A percentile compares a stretch with the other conserved stretches of the same genome.
Conservation (phyloP, 2,797 vertebrate species). For the Pantherophis vulpinus region DNA sequence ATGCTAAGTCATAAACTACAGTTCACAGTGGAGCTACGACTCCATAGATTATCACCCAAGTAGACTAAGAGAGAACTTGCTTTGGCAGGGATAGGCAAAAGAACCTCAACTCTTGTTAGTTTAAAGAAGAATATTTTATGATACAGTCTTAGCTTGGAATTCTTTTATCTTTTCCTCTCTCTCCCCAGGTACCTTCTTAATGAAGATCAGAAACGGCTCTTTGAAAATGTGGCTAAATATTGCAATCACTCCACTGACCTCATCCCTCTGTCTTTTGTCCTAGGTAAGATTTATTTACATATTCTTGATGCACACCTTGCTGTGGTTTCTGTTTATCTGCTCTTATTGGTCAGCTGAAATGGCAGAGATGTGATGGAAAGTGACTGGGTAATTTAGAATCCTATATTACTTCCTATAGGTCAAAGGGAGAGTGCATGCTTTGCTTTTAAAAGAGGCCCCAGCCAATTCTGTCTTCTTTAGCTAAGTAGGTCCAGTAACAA, state of each 20-base stretch:
- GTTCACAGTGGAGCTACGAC: not conserved
- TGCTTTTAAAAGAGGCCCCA: not conserved
- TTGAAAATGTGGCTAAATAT: constrained; percentile 80
- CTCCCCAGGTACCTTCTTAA: constrained; percentile 75
- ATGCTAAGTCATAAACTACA: not conserved
- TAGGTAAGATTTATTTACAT: constrained; percentile 70
- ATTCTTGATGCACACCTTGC: not conserved
- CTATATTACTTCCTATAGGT: not conserved
- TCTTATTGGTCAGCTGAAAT: not conserved
- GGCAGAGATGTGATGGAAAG: not conserved
- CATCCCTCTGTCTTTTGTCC: constrained; percentile 86
- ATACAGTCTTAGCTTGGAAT: not conserved
- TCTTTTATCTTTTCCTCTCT: not conserved
- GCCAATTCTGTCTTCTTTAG: not conserved
- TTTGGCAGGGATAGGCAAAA: not conserved
- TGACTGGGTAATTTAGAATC: not conserved
- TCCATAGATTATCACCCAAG: not conserved
- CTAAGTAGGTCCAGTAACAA: not conserved
- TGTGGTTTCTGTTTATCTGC: not conserved
- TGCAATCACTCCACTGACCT: constrained; percentile 83
- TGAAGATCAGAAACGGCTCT: constrained; percentile 75
- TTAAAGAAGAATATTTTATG: not conserved
- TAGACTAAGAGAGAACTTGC: not conserved
- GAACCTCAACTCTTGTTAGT: not conserved
- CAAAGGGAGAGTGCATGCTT: not conserved